Evolutionary conservation across 1,140 invertebrate species (phyloP).

Genomic region (Drosophila mauritiana): DNA sequence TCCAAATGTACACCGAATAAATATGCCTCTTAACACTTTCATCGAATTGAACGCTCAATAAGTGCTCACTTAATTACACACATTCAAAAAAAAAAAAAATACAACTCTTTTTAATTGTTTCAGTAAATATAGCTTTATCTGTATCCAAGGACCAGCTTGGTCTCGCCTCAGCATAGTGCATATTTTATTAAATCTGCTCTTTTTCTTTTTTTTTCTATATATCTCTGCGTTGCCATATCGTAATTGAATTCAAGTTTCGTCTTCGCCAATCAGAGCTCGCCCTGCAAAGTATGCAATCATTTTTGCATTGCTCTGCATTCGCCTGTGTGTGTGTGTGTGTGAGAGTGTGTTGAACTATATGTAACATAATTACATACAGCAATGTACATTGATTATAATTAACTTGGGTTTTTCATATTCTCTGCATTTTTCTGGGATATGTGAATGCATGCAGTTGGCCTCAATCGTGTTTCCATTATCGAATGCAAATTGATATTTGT

Average conservation of each 20-base stretch:
- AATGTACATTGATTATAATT: conserved; percentile 68
- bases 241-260: conserved; percentile 8
- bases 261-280: conserved; percentile 7
- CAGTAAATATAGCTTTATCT: neutral
- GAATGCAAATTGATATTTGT: conserved; percentile 10
- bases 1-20: conserved; percentile 47
- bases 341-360: conserved; percentile 4
- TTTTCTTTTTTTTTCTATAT: neutral
- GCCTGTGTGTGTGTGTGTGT: neutral
- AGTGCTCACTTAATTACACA: conserved; percentile 11
- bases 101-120: conserved; percentile 13
- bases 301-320: conserved; percentile 8
- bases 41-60: conserved; percentile 11
- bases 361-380: conserved; percentile 70
- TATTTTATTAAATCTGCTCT: neutral
- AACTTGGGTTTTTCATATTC: conserved; percentile 21
- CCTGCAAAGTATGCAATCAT: conserved; percentile 41
- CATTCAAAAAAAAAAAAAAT: conserved; percentile 30
- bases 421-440: conserved; percentile 19
- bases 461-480: conserved; percentile 2
- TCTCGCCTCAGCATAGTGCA: conserved; percentile 8
- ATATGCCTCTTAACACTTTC: neutral
- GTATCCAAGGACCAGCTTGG: conserved; percentile 71
- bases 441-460: conserved; percentile 15
- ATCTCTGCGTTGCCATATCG: neutral